A percentile compares a stretch with the other conserved stretches of the same genome.
These are phyloP conservation scores for Rhea pennata DNA, from an alignment of 2,113 vertebrate genomes.

Conservation along the genomic window DNA sequence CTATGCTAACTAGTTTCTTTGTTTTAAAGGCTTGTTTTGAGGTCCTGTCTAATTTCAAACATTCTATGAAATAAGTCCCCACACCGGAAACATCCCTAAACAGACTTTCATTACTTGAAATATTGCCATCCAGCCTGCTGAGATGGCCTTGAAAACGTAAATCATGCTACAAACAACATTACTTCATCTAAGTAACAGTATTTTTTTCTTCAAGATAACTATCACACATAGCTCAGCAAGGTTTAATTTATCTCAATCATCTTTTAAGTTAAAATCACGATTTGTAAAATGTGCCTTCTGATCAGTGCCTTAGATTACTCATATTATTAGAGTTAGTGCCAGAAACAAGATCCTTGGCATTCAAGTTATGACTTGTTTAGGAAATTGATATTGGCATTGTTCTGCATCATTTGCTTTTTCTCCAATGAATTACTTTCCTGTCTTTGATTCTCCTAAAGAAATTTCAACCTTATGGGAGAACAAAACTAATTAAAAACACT, in stretches of 20 bases:
- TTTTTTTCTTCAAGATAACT: not conserved
- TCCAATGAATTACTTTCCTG: conserved; percentile 59
- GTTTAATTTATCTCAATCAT: conserved; percentile 5
- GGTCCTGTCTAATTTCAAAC: not conserved
- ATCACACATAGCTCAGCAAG: not conserved
- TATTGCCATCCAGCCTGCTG: not conserved
- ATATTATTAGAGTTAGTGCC: conserved; percentile 12
- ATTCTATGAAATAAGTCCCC: not conserved
- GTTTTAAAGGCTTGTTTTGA: not conserved
- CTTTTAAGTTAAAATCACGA: not conserved
- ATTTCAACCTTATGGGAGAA: conserved; percentile 54
- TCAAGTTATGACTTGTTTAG: conserved; percentile 75
- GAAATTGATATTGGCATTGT: conserved; percentile 79
- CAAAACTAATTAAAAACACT: conserved; percentile 62
- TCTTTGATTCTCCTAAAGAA: conserved; percentile 52
- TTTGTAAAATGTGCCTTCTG: conserved; percentile 31
- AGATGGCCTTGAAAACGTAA: not conserved
- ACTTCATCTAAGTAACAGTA: not conserved
- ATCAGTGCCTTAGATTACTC: conserved; percentile 45
- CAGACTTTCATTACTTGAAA: not conserved
- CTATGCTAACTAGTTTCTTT: not conserved
- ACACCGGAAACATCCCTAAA: not conserved
- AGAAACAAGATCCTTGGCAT: conserved; percentile 39
- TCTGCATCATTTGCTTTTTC: conserved; percentile 72
- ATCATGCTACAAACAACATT: not conserved